phyloP scores from a whole-genome alignment of 2,888 invertebrate species.

The Megalurothrips usitatus region DNA sequence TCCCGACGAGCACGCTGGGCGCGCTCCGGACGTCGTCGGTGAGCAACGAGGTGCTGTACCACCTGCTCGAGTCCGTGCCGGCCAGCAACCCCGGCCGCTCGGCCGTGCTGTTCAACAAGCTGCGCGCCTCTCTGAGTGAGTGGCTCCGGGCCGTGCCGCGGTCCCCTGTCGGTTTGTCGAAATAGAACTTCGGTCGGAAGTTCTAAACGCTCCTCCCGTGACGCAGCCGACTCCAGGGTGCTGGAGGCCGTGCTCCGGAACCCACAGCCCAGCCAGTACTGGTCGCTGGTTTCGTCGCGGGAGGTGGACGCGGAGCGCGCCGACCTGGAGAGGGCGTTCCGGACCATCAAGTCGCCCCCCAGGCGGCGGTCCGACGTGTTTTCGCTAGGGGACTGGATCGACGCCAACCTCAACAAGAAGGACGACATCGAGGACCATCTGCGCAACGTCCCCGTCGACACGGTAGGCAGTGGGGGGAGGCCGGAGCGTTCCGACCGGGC shows the following conservation, averaged over 20 bases:
- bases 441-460: neutral
- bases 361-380: neutral
- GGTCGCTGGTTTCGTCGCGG: constrained; percentile 30
- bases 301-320: constrained; percentile 26
- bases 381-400: neutral
- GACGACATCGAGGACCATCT: constrained; percentile 12
- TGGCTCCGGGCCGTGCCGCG: no score
- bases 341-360: neutral
- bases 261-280: constrained; percentile 33
- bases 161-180: no score
- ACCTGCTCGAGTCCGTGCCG: constrained; percentile 33
- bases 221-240: constrained; percentile 29
- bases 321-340: constrained; percentile 24
- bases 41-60: constrained; percentile 30
- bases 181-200: no score
- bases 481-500: no score
- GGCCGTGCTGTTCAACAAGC: constrained; percentile 33
- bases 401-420: constrained; percentile 29
- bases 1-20: constrained; percentile 13
- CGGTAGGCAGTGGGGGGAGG: constrained; percentile 9
- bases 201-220: neutral
- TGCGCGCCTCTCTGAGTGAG: constrained; percentile 31
- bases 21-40: constrained; percentile 15
- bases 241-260: constrained; percentile 33
- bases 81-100: constrained; percentile 27